These are phyloP conservation scores for Heteromurus nitidus DNA, from an alignment of 2,888 invertebrate genomes.

Conservation along the genomic window DNA sequence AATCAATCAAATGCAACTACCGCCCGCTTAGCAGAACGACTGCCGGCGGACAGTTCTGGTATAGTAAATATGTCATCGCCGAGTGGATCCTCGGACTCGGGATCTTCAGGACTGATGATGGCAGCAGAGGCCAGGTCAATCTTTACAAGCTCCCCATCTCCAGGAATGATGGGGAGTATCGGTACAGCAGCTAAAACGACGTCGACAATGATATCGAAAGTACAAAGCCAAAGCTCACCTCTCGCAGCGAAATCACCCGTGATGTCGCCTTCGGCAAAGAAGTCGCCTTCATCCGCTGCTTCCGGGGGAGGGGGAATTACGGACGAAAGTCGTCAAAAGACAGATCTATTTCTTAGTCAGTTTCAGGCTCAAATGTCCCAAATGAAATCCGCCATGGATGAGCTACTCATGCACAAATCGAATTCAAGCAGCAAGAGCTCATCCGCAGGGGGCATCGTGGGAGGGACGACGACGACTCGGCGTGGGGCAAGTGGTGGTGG, in stretches of 20 bases:
- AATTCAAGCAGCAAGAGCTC: conserved; percentile 5
- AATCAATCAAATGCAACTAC: conserved; percentile 37
- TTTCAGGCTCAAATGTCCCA: conserved; percentile 73
- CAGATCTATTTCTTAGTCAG: conserved; percentile 70
- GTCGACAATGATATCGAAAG: conserved; percentile 57
- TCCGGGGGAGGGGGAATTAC: conserved; percentile 3
- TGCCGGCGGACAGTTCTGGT: conserved; percentile 71
- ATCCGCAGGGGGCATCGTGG: neutral
- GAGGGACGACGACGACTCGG: neutral
- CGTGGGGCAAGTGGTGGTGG: neutral
- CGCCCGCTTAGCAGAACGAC: conserved; percentile 62
- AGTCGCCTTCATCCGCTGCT: conserved; percentile 23
- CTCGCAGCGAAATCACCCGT: conserved; percentile 47
- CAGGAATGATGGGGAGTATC: conserved; percentile 15
- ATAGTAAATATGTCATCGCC: conserved; percentile 68
- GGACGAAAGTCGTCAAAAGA: conserved; percentile 60
- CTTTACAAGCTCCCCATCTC: conserved; percentile 7
- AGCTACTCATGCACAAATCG: conserved; percentile 48
- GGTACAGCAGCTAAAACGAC: conserved; percentile 46
- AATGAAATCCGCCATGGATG: conserved; percentile 73
- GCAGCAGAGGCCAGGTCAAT: conserved; percentile 1
- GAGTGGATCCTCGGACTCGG: conserved; percentile 70
- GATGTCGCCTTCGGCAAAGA: conserved; percentile 47
- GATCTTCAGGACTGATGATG: conserved; percentile 56
- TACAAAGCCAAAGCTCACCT: conserved; percentile 66